Conservation (phyloP, 2,888 invertebrate species). For the Operophtera brumata region DNA sequence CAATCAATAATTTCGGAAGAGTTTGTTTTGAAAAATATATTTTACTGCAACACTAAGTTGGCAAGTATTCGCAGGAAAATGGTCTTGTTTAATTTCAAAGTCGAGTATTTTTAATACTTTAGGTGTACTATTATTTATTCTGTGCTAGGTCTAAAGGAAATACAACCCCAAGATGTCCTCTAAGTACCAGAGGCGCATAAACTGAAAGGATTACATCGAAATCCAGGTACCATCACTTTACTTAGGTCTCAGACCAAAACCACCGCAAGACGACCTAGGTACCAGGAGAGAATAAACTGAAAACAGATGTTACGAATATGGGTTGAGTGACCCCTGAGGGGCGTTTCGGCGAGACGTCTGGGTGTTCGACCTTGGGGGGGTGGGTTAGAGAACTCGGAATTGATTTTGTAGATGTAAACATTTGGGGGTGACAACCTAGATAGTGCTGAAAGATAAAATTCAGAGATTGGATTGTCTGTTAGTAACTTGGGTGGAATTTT, state of each 20-base stretch:
- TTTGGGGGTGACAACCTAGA: conserved; percentile 5
- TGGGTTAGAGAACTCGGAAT: conserved; percentile 11
- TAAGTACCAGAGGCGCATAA: too few species aligned
- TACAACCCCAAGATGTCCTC: too few species aligned
- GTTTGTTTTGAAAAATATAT: too few species aligned
- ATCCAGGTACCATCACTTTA: too few species aligned
- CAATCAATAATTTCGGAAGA: too few species aligned
- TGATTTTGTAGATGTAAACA: conserved; percentile 7
- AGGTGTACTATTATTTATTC: too few species aligned
- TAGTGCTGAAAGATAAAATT: not conserved
- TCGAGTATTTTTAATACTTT: too few species aligned
- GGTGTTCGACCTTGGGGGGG: conserved; percentile 18
- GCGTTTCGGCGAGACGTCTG: conserved; percentile 23
- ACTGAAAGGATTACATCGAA: too few species aligned
- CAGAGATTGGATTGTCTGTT: not conserved
- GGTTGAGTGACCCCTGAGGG: conserved; percentile 12
- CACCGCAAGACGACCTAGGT: conserved; percentile 2
- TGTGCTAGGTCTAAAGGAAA: too few species aligned
- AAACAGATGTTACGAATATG: not conserved
- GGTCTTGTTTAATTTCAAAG: too few species aligned
- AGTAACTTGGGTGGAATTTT: not conserved
- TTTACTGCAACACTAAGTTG: too few species aligned
- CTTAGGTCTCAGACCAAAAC: conserved; percentile 5
- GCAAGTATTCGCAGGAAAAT: too few species aligned
- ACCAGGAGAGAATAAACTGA: conserved; percentile 20